Evolutionary conservation across 92 coral and sea anemone genomes (phyloP).

Genomic region (Bergia puertoricense): DNA sequence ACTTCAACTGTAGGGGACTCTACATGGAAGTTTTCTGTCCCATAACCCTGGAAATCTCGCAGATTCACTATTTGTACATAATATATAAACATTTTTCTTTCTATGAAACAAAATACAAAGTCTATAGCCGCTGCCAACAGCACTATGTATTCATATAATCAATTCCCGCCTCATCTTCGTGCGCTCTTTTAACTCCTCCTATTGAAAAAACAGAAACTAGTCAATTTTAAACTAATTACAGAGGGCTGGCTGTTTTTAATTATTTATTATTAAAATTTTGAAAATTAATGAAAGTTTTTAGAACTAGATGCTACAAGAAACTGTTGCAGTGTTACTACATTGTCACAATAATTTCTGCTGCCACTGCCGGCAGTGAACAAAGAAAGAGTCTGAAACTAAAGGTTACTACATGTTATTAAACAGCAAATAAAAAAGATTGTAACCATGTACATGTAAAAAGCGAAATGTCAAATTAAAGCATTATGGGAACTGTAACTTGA

Average conservation of each 20-base stretch:
- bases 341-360: no score
- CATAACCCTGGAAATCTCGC: not conserved
- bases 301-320: not conserved
- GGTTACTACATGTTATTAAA: no score
- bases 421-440: no score
- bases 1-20: not conserved
- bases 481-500: no score
- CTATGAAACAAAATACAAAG: not conserved
- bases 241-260: not conserved
- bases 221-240: not conserved
- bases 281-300: not conserved
- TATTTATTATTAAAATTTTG: not conserved
- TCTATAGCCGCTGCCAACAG: not conserved
- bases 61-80: not conserved
- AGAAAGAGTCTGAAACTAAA: no score
- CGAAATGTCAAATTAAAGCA: no score
- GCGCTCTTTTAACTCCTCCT: conserved; percentile 88
- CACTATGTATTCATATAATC: conserved; percentile 49
- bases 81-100: no score
- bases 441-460: no score
- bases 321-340: not conserved
- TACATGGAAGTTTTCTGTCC: not conserved
- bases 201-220: not conserved
- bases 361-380: no score
- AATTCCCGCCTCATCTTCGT: conserved; percentile 70